Conservation (phyloP, 2,888 invertebrate species). For the Drosophila infuscata region DNA sequence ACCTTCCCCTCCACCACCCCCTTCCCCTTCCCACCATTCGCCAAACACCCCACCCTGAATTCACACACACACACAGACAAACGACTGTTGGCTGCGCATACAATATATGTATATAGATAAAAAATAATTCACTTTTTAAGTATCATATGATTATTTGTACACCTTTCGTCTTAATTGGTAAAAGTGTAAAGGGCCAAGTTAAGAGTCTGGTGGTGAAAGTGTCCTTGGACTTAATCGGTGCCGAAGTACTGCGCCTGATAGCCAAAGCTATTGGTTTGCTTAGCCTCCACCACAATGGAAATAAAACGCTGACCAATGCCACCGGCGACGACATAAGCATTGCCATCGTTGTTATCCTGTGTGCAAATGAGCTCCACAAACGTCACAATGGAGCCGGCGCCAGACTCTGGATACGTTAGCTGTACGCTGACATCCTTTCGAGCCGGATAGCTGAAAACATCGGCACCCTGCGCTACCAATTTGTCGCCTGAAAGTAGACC, state of each 20-base stretch:
- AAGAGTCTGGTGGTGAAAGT: background rate
- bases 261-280: slow-evolving; percentile 75
- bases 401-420: slow-evolving; percentile 80
- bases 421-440: slow-evolving; percentile 80
- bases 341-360: slow-evolving; percentile 79
- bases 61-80: background rate
- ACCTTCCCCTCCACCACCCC: background rate
- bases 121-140: slow-evolving; percentile 25
- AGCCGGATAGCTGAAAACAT: slow-evolving; percentile 69
- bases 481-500: slow-evolving; percentile 74
- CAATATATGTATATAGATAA: slow-evolving; percentile 4
- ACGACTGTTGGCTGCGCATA: slow-evolving; percentile 11
- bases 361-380: slow-evolving; percentile 78
- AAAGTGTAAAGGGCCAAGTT: background rate
- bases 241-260: slow-evolving; percentile 82
- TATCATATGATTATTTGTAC: slow-evolving; percentile 33
- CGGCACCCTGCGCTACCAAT: slow-evolving; percentile 79
- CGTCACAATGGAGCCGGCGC: slow-evolving; percentile 75
- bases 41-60: background rate
- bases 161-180: slow-evolving; percentile 17
- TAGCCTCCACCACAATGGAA: slow-evolving; percentile 81
- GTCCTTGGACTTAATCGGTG: slow-evolving; percentile 36
- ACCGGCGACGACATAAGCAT: slow-evolving; percentile 83
- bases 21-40: too few relatives aligned
- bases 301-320: slow-evolving; percentile 83